Base-by-base conservation (phyloP, 2,888 invertebrate species). In the Trimorus sp. region DNA sequence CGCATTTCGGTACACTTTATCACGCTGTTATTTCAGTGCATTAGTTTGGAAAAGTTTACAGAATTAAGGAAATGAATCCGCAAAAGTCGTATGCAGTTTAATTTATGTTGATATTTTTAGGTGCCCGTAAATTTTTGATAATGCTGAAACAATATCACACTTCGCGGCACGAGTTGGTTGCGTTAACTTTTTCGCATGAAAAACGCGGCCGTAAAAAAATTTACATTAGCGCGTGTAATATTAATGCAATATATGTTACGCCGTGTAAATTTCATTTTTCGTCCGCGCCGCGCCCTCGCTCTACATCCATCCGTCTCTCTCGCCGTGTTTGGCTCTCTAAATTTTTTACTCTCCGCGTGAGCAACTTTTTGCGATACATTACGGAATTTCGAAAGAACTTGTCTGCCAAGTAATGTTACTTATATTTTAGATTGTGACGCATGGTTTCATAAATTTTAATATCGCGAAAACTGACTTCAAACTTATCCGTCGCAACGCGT, bases 361-460 rank as follows among this genome's bases (percentile, higher is more conserved):
- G 68, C 45, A 45, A 45, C 45, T 79, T 79, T 79, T 69, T 60
- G 74, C 69, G 59, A 79, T 79, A 51, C 69, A 79, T 79, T 74
- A 74, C 69, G 62, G 74, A 69, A 79, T 79, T 79, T 68, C 68
- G 45, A 73, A 73, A 70, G 70, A 77, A 79, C 79, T 71, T 73
- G 71, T 79, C 73, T 71, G 36, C 68, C 60, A 79, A 79, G 79
- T 73, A 79, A 79, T 79, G 73, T 79, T 73, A 79, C 79, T 73
- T 79, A 79, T 79, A 26, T 26, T 79, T 79, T 66, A 73, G 65
- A 79, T 79, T 78, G 71, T 78, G 71, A 78, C 66, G 66, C 68
- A 79, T 73, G 73, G 79, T 73, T 79, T 73, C 79, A 79, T 79
- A 79, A 73, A 79, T 79, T 79, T 79, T 73, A 79, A 79, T 79